Evolutionary conservation across 2,888 invertebrate genomes (phyloP).

Genomic region (Platycnemis pennipes): DNA sequence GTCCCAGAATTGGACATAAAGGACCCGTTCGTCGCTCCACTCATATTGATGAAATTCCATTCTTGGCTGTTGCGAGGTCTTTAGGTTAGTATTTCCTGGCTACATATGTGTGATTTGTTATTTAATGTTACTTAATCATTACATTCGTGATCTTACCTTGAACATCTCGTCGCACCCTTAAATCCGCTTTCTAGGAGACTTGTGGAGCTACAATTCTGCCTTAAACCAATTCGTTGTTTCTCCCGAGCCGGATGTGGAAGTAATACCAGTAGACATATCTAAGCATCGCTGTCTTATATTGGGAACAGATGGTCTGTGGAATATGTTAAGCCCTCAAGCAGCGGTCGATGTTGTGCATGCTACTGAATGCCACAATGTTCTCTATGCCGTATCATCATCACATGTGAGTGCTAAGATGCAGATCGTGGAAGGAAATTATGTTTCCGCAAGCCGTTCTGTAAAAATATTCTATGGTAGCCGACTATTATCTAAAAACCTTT

Average conservation of each 20-base stretch:
- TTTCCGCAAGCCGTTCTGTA: too few relatives aligned
- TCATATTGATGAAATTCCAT: slow-evolving; percentile 95
- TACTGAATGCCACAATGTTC: slow-evolving; percentile 90
- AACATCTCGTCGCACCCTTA: background rate
- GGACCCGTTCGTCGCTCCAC: slow-evolving; percentile 95
- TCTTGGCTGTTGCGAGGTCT: slow-evolving; percentile 97
- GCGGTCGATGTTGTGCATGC: slow-evolving; percentile 92
- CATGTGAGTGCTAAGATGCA: slow-evolving; percentile 29
- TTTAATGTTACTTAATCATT: background rate
- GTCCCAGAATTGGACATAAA: slow-evolving; percentile 90
- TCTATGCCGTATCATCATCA: slow-evolving; percentile 57
- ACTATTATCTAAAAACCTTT: too few relatives aligned
- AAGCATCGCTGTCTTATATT: slow-evolving; percentile 92
- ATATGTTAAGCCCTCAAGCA: slow-evolving; percentile 92
- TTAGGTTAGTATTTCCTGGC: slow-evolving; percentile 82
- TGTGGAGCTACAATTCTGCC: slow-evolving; percentile 98
- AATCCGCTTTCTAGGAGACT: slow-evolving; percentile 84
- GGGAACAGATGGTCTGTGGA: slow-evolving; percentile 98
- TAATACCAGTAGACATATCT: slow-evolving; percentile 89
- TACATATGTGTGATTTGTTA: background rate
- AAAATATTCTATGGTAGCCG: too few relatives aligned
- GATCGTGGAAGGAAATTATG: background rate
- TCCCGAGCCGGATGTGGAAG: slow-evolving; percentile 97
- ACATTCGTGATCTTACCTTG: background rate
- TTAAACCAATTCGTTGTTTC: slow-evolving; percentile 97